Evolutionary conservation across 2,797 vertebrate species (phyloP).

Genomic region (Enoplosus armatus): DNA sequence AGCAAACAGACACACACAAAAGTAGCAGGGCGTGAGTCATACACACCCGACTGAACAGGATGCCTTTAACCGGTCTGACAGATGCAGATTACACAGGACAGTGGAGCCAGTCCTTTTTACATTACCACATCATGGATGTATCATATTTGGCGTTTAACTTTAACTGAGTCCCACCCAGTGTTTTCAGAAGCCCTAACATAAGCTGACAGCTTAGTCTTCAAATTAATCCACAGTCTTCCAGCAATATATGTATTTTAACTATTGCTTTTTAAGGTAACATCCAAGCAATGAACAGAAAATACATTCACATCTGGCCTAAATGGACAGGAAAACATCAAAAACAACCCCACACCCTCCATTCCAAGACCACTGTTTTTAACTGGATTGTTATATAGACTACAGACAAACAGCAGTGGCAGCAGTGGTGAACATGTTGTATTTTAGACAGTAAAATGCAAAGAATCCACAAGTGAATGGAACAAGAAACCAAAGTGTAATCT

Average conservation of each 20-base stretch:
- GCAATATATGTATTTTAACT: neutral
- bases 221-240: neutral
- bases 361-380: neutral
- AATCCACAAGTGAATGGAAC: neutral
- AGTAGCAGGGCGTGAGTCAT: neutral
- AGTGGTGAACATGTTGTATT: neutral
- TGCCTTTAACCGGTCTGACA: neutral
- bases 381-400: neutral
- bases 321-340: neutral
- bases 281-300: neutral
- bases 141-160: neutral
- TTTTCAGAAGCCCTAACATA: neutral
- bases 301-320: neutral
- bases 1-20: neutral
- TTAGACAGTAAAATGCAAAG: neutral
- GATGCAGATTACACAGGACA: neutral
- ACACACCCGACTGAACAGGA: slow-evolving; percentile 19
- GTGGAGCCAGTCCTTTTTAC: neutral
- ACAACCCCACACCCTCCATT: neutral
- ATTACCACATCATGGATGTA: neutral
- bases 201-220: neutral
- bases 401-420: neutral
- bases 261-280: neutral
- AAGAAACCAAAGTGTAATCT: neutral
- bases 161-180: neutral